phyloP scores from a whole-genome alignment of 2,797 vertebrate species.

The Thaleichthys pacificus region DNA sequence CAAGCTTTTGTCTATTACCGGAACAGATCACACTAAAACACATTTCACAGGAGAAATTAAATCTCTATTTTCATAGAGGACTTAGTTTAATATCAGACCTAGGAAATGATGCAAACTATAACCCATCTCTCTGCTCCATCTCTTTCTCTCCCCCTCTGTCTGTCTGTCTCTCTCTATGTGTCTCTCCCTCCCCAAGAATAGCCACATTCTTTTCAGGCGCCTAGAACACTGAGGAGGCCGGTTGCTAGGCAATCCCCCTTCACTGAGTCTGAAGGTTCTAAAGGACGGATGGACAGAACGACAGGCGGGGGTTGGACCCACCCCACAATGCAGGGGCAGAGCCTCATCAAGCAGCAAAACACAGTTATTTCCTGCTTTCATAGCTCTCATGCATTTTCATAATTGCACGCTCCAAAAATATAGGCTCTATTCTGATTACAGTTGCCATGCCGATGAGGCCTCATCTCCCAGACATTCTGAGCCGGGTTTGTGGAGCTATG shows the following conservation, averaged over 20 bases:
- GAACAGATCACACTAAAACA: too few relatives aligned
- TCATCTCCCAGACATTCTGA: too few relatives aligned
- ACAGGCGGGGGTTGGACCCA: slow-evolving; percentile 23
- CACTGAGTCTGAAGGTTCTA: slow-evolving; percentile 42
- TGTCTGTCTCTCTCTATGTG: slow-evolving; percentile 2
- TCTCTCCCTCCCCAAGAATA: slow-evolving; percentile 16
- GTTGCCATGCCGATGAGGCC: slow-evolving; percentile 42
- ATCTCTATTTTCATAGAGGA: too few relatives aligned
- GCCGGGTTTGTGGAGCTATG: too few relatives aligned
- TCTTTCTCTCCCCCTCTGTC: slow-evolving; percentile 11
- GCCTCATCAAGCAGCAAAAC: slow-evolving; percentile 35
- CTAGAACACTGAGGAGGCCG: slow-evolving; percentile 22
- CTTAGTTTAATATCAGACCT: neutral
- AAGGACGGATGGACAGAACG: slow-evolving; percentile 24
- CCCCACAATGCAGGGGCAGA: slow-evolving; percentile 23
- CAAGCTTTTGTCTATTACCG: too few relatives aligned
- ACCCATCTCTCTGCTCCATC: slow-evolving; percentile 3
- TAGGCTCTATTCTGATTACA: slow-evolving; percentile 19
- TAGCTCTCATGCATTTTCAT: slow-evolving; percentile 31
- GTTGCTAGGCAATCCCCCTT: slow-evolving; percentile 69
- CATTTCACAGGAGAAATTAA: too few relatives aligned
- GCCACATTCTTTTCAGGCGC: slow-evolving; percentile 19
- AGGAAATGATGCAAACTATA: neutral
- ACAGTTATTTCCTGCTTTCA: slow-evolving; percentile 41
- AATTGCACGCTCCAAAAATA: slow-evolving; percentile 39